Base-by-base conservation (phyloP, 2,888 invertebrate genomes). In the Calameuta filiformis region DNA sequence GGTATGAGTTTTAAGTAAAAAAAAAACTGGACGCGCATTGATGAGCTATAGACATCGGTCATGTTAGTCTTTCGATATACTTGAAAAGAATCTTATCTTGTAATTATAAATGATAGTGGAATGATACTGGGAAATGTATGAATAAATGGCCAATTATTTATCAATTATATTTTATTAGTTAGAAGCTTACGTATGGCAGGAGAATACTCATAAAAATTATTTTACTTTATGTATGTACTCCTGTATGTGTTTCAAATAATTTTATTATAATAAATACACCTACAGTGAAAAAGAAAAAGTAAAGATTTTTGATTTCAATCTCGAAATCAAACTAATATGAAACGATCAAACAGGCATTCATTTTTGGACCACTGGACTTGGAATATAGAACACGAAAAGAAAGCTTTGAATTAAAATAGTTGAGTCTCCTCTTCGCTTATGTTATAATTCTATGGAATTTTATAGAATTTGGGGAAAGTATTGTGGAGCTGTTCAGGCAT, bases 301-400 rank as follows among this genome's bases (percentile, higher is more conserved):
- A 56, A 56, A 56, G 23, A 9, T 56, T 9, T 23, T 56, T 23
- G 3, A 23, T 23, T 56, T 56, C 9, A 56, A 23, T 56, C 15
- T 56, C 56, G 2, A 56, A 23, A 56, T 23, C 23, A 56, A 23
- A 9, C 23, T 56, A 2, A 23, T 56, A 56, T 23, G 2, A 56
- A 56, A 56, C 1, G 23, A 56, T 2, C 9, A 9, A 23, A 23
- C 9, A 23, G 2, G 56, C 23, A 56, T 56, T 9, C 23, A 23
- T 9, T 56, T 40, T 23, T 40, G 23, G 6, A 6, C 23, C 23
- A 40, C 23, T 4, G 40, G 6, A 40, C 15, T 23, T 56, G 56
- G 56, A 56, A 9, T 77, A 78, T 73, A 81, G 79, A 73, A 69
- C 35, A 35, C 37, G 73, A 75, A 77, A 75, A 77, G 74, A 79